Conservation (phyloP, 2,888 invertebrate genomes). For the Prenolepis imparis region DNA sequence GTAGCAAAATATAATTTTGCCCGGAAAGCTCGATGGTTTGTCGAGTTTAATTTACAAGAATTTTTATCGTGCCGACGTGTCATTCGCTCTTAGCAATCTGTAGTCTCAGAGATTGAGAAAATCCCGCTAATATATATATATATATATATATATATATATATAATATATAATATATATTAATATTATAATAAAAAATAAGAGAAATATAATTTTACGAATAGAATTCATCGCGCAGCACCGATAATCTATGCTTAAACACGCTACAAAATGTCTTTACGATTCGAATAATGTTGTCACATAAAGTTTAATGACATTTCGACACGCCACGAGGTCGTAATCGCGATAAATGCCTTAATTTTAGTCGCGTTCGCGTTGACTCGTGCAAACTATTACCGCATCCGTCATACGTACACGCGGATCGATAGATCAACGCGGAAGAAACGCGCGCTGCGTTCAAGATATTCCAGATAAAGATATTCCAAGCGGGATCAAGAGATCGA, state of each 20-base stretch:
- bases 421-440: not conserved
- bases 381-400: not conserved
- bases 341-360: constrained; percentile 29
- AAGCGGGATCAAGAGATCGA: constrained; percentile 11
- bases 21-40: not conserved
- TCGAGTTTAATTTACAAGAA: constrained; percentile 12
- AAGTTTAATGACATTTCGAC: constrained; percentile 25
- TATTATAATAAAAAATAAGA: not conserved
- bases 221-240: not conserved
- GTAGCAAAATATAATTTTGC: constrained; percentile 1
- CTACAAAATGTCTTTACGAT: constrained; percentile 10
- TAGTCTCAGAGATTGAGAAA: not conserved
- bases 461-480: constrained; percentile 27
- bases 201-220: constrained; percentile 6
- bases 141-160: too few species aligned
- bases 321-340: not conserved
- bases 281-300: constrained; percentile 24
- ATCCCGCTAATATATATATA: not conserved
- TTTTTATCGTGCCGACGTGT: not conserved
- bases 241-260: not conserved
- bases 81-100: constrained; percentile 8
- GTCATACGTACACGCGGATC: not conserved
- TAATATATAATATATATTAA: too few species aligned
- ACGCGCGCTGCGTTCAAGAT: not conserved
- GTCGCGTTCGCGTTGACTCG: not conserved